These are phyloP conservation scores for Chelonia mydas DNA, from an alignment of 2,797 vertebrate genomes.

Conservation along the genomic window DNA sequence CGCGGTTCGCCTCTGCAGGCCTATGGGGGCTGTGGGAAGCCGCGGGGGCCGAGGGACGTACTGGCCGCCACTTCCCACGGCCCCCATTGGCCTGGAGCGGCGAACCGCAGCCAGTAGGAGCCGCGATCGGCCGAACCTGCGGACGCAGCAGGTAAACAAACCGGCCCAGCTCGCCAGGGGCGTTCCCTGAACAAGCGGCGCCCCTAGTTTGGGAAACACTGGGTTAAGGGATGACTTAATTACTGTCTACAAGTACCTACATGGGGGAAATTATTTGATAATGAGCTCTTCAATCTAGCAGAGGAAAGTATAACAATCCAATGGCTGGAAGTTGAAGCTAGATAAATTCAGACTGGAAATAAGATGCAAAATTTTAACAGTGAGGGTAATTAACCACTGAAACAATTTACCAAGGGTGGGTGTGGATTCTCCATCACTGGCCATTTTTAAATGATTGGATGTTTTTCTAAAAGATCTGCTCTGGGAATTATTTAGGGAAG, in stretches of 20 bases:
- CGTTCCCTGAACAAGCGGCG: too few relatives aligned
- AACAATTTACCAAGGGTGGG: background rate
- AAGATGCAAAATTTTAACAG: background rate
- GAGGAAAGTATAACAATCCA: background rate
- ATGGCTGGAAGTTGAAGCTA: background rate
- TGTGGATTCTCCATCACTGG: background rate
- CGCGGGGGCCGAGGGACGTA: too few relatives aligned
- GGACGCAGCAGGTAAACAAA: too few relatives aligned
- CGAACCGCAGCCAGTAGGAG: too few relatives aligned
- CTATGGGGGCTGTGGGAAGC: too few relatives aligned
- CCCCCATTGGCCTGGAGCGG: too few relatives aligned
- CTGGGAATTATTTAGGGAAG: background rate
- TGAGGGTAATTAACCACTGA: background rate
- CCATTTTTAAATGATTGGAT: background rate
- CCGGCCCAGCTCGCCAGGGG: too few relatives aligned
- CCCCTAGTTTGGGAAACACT: too few relatives aligned
- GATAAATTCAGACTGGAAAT: background rate
- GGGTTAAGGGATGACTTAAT: background rate
- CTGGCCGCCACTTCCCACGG: too few relatives aligned
- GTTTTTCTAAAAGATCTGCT: background rate
- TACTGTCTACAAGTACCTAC: background rate
- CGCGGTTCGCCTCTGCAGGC: too few relatives aligned
- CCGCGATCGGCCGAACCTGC: too few relatives aligned
- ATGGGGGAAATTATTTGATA: background rate
- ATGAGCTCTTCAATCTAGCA: background rate